These are phyloP conservation scores for Formica selysi DNA, from an alignment of 1,140 invertebrate genomes.

Conservation along the genomic window DNA sequence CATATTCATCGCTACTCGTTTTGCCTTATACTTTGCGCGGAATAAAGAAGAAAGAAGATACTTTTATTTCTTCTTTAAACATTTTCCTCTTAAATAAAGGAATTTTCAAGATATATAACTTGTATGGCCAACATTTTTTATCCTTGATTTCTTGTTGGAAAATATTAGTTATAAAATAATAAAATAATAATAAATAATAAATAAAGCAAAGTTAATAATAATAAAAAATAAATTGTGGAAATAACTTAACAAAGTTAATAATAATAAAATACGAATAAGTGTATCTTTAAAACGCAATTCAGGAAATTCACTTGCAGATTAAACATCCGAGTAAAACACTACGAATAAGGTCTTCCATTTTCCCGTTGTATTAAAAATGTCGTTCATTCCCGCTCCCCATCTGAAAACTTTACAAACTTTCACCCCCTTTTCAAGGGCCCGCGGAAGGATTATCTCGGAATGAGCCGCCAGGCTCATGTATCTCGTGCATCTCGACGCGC, in stretches of 20 bases:
- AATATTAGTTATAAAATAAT: neutral
- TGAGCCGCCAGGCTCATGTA: conserved; percentile 25
- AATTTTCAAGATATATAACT: neutral
- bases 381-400: neutral
- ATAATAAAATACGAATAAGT: conserved; percentile 22
- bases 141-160: neutral
- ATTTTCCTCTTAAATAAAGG: neutral
- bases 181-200: too few relatives aligned
- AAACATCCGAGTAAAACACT: conserved; percentile 1
- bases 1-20: neutral
- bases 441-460: conserved; percentile 57
- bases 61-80: neutral
- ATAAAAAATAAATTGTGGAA: neutral
- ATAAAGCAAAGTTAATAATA: too few relatives aligned
- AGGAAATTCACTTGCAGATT: conserved; percentile 7
- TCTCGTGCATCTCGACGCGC: neutral
- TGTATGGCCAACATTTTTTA: neutral
- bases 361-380: conserved; percentile 28
- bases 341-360: conserved; percentile 17
- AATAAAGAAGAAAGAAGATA: neutral
- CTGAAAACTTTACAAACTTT: conserved; percentile 36
- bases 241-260: neutral
- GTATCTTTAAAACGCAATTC: neutral
- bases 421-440: neutral
- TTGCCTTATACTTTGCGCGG: neutral